Evolutionary conservation across 2,113 vertebrate species (phyloP), one percentile per base, ranked within the genome.

Genomic region (Oostethus manadensis): DNA sequence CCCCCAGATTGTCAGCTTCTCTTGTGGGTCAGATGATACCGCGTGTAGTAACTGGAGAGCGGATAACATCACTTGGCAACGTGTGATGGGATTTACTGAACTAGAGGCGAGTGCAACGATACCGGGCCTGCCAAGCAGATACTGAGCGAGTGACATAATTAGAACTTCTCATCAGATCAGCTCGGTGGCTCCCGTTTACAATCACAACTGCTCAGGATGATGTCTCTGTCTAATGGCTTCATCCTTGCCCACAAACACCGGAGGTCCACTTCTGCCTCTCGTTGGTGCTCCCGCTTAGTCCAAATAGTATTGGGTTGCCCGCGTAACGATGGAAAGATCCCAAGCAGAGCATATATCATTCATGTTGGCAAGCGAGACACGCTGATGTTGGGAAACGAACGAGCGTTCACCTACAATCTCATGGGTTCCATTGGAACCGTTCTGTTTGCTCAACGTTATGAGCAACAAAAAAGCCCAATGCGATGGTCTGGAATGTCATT

Each of bases 1-100:
- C 51, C 16, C 51, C 38, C 72, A 67, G 76, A 62, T 64, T 82
- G 78, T 76, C 69, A 70, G 58, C 68, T 70, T 58, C 43, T 65
- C 56, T 62, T 73, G 78, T 67, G 49, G 56, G 60, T 74, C 33
- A 79, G 67, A 80, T 68, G 50, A 79, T 60, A 60, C 55, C 13
- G 49, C 59, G 62, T 66, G 60, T 58, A 76, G 71, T 64, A 81
- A 75, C 42, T 1, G 6, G 61, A 71, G 43, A 29, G 38, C 33
- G 44, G 57, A 67, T 70, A 68, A 76, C 66, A 68, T 70, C 43
- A 45, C 66, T 60, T 10, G 55, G 38, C 56, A 58, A 58, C 55
- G 47, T 47, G 18, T 43, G 18, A 70, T 26, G 33, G 53, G 23
- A 51, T 44, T 17, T 21, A 16, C 59, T 58, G 54, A 69, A 72